Evolutionary conservation across 2,888 invertebrate species (phyloP).

Genomic region (Lasioglossum morio): DNA sequence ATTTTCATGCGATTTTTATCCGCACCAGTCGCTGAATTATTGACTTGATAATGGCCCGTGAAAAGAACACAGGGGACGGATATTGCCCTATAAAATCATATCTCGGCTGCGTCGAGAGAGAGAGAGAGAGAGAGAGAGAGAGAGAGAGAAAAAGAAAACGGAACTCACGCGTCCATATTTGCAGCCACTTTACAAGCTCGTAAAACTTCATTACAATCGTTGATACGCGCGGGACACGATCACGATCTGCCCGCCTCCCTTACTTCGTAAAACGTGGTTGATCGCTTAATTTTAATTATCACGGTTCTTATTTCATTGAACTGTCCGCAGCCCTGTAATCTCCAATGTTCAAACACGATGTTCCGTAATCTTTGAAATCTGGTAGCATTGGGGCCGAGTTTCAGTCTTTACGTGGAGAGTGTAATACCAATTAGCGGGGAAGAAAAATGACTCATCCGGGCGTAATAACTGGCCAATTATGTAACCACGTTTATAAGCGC

Average conservation of each 20-base stretch:
- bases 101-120: conserved; percentile 30
- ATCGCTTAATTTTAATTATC: conserved; percentile 32
- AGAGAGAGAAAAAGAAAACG: conserved; percentile 34
- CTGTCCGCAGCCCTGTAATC: conserved; percentile 19
- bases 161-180: conserved; percentile 34
- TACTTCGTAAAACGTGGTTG: neutral
- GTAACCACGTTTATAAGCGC: conserved; percentile 8
- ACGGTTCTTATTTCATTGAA: neutral
- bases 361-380: neutral
- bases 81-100: conserved; percentile 65
- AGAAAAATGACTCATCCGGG: conserved; percentile 4
- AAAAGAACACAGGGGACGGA: conserved; percentile 55
- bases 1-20: conserved; percentile 24
- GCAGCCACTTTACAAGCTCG: conserved; percentile 46
- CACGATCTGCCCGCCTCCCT: neutral
- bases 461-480: conserved; percentile 44
- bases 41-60: conserved; percentile 52
- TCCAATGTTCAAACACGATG: conserved; percentile 3
- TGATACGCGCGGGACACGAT: conserved; percentile 21
- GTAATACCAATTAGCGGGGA: conserved; percentile 32
- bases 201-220: conserved; percentile 54
- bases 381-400: neutral
- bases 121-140: neutral
- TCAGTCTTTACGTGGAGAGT: conserved; percentile 7
- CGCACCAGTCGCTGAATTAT: conserved; percentile 43